Conservation (phyloP, 1,140 invertebrate species). For the Bombus picipes region DNA sequence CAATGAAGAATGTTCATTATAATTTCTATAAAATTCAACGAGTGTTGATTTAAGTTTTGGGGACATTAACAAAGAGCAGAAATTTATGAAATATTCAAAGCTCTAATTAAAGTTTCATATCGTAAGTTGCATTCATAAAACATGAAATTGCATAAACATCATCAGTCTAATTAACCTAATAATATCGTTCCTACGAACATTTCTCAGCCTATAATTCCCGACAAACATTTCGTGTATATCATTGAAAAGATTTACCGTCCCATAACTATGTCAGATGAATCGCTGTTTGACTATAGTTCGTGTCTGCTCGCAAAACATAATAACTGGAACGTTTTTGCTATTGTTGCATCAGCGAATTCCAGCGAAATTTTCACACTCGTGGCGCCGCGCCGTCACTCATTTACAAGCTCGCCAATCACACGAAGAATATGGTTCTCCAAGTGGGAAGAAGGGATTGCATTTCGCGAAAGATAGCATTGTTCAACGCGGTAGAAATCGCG, state of each 20-base stretch:
- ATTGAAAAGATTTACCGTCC: neutral
- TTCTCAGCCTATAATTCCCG: neutral
- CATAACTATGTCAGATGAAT: neutral
- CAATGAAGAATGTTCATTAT: too few relatives aligned
- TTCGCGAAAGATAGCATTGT: constrained; percentile 12
- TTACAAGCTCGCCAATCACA: neutral
- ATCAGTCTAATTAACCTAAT: neutral
- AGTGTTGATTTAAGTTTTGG: too few relatives aligned
- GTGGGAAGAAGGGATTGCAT: neutral
- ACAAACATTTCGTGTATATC: neutral
- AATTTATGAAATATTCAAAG: neutral
- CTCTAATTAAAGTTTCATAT: neutral
- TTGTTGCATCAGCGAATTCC: constrained; percentile 27
- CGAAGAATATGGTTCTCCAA: neutral
- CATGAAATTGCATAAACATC: neutral
- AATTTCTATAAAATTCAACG: too few relatives aligned
- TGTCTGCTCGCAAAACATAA: constrained; percentile 1
- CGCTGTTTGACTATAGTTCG: neutral
- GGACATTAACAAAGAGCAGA: neutral
- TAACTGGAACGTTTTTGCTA: constrained; percentile 22
- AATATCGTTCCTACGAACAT: neutral
- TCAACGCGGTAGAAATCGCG: constrained; percentile 49
- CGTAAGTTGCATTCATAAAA: neutral
- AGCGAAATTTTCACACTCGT: constrained; percentile 5
- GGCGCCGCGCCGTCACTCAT: neutral